Base-by-base conservation (phyloP, 2,797 vertebrate genomes). In the Pangasius macronema region DNA sequence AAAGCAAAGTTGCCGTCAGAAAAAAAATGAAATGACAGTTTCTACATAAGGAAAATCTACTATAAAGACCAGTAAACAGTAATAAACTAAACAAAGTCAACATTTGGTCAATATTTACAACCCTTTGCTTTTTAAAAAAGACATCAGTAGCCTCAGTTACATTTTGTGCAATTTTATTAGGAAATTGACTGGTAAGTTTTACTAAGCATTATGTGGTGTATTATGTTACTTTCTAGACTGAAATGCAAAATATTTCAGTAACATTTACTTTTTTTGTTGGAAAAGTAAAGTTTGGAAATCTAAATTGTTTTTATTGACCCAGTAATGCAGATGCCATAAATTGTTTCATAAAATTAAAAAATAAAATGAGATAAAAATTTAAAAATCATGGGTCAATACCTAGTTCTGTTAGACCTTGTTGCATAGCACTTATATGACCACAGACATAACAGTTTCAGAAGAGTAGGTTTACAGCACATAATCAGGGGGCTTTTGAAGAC, bases 371-470 rank as follows among this genome's bases (percentile, higher is more conserved):
- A 46, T 9, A 46, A 46, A 46, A 46, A 46, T 46, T 46, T 46
- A 8, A 46, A 46, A 46, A 46, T 88, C 90, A 89, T 39, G 87
- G 90, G 90, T 91, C 90, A 90, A 90, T 88, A 89, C 84, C 82
- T 59, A 63, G 87, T 86, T 84, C 84, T 88, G 89, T 81, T 89
- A 68, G 51, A 83, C 87, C 80, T 65, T 82, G 82, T 81, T 86
- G 83, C 82, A 72, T 70, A 63, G 36, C 55, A 68, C 88, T 88
- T 87, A 88, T 84, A 89, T 85, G 77, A 88, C 76, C 70, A 85
- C 79, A 83, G 85, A 81, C 79, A 86, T 83, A 75, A 84, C 18
- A 33, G 42, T 88, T 90, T 89, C 57, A 88, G 70, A 89, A 55
- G 79, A 84, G 85, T 85, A 82, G 55, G 67, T 55, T 77, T 77